Evolutionary conservation across 2,797 vertebrate species (phyloP).

Genomic region (Dermochelys coriacea): DNA sequence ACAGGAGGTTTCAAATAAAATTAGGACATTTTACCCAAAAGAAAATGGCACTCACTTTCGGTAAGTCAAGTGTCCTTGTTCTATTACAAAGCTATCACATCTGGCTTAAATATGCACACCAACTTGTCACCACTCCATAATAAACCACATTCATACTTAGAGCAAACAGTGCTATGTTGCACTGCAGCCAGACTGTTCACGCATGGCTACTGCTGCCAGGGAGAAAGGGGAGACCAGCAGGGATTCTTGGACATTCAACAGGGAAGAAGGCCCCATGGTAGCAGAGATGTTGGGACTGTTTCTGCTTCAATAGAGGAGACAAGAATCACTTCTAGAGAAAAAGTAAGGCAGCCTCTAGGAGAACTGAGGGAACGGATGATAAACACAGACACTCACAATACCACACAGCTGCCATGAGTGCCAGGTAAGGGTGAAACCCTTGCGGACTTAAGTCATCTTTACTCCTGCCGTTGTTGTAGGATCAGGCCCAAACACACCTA

Average conservation of each 20-base stretch:
- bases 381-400: background rate
- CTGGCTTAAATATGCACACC: slow-evolving; percentile 55
- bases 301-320: background rate
- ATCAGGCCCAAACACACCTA: background rate
- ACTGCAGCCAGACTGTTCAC: background rate
- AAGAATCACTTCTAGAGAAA: background rate
- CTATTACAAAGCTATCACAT: slow-evolving; percentile 43
- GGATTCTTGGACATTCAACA: background rate
- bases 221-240: background rate
- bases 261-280: background rate
- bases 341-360: background rate
- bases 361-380: background rate
- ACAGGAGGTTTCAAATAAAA: slow-evolving; percentile 38
- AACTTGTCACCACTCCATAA: slow-evolving; percentile 30
- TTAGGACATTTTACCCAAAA: slow-evolving; percentile 14
- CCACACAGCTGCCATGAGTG: background rate
- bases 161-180: background rate
- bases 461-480: background rate
- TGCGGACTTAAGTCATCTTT: background rate
- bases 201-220: background rate
- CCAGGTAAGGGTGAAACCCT: background rate
- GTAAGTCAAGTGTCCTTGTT: slow-evolving; percentile 25
- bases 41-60: slow-evolving; percentile 12
- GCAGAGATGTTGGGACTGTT: background rate
- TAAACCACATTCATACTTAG: slow-evolving; percentile 18